Evolutionary conservation across 2,113 vertebrate species (phyloP).

Genomic region (Oryzias woworae): DNA sequence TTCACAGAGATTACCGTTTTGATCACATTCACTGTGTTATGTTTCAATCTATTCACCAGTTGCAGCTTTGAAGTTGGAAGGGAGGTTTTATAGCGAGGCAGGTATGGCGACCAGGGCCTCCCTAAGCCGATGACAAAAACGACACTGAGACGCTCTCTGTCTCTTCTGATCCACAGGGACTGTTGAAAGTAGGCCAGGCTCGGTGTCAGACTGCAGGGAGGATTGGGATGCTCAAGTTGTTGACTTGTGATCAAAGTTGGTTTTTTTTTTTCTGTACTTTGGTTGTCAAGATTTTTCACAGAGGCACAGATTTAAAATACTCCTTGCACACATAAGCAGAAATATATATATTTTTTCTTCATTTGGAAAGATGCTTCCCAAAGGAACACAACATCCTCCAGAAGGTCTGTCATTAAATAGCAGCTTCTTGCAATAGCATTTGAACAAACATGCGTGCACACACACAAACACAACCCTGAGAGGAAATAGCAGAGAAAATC

Average conservation of each 20-base stretch:
- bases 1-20: conserved; percentile 60
- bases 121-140: conserved; percentile 59
- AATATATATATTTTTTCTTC: conserved; percentile 14
- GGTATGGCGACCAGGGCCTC: conserved; percentile 41
- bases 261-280: conserved; percentile 28
- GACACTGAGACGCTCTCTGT: conserved; percentile 42
- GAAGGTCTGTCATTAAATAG: conserved; percentile 26
- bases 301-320: conserved; percentile 42
- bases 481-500: conserved; percentile 8
- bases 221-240: conserved; percentile 57
- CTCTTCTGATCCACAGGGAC: conserved; percentile 56
- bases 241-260: conserved; percentile 65
- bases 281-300: conserved; percentile 41
- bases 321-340: conserved; percentile 21
- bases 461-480: conserved; percentile 16
- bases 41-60: conserved; percentile 45
- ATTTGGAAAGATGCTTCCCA: conserved; percentile 36
- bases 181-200: conserved; percentile 66
- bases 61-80: conserved; percentile 57
- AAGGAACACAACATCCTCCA: conserved; percentile 31
- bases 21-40: conserved; percentile 47
- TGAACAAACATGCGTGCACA: conserved; percentile 24
- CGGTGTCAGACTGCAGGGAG: conserved; percentile 54
- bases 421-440: conserved; percentile 12
- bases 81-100: conserved; percentile 53